Conservation (phyloP, 2,888 invertebrate genomes). For the Hirtodrosophila confusa region DNA sequence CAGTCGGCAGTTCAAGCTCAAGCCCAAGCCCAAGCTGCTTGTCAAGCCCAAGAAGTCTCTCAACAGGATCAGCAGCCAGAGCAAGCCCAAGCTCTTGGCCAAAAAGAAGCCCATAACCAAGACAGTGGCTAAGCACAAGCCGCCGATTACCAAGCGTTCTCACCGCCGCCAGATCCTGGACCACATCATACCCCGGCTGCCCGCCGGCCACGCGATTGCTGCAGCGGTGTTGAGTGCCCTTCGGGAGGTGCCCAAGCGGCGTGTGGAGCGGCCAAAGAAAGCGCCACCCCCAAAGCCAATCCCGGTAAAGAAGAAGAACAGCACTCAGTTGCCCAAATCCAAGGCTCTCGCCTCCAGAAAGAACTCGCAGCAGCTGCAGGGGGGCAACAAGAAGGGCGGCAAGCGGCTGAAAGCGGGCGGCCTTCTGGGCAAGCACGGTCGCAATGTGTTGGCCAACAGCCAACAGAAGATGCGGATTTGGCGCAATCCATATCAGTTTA, state of each 20-base stretch:
- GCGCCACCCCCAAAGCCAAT: not conserved
- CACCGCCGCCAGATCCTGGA: not conserved
- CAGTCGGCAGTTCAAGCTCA: not conserved
- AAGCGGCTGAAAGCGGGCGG: slow-evolving; percentile 37
- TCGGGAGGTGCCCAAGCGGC: not conserved
- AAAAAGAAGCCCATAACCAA: not conserved
- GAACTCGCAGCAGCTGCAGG: not conserved
- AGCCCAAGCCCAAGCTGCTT: not conserved
- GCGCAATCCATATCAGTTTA: slow-evolving; percentile 22
- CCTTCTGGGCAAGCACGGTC: not conserved
- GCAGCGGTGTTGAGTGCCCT: not conserved
- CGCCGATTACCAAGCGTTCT: not conserved
- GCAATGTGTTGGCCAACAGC: not conserved
- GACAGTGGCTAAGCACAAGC: not conserved
- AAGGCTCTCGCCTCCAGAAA: not conserved
- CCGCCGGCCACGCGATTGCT: not conserved
- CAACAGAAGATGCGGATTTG: slow-evolving; percentile 1
- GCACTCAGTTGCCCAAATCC: not conserved
- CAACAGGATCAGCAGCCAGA: not conserved
- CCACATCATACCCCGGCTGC: not conserved
- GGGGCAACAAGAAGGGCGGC: not conserved
- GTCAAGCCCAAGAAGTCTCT: not conserved
- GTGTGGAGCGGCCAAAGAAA: too few relatives aligned
- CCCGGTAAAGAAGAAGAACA: not conserved
- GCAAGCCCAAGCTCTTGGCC: not conserved